A percentile compares a stretch with the other conserved stretches of the same genome.
These are phyloP conservation scores for Athene noctua DNA, from an alignment of 2,113 vertebrate species.

Conservation along the genomic window DNA sequence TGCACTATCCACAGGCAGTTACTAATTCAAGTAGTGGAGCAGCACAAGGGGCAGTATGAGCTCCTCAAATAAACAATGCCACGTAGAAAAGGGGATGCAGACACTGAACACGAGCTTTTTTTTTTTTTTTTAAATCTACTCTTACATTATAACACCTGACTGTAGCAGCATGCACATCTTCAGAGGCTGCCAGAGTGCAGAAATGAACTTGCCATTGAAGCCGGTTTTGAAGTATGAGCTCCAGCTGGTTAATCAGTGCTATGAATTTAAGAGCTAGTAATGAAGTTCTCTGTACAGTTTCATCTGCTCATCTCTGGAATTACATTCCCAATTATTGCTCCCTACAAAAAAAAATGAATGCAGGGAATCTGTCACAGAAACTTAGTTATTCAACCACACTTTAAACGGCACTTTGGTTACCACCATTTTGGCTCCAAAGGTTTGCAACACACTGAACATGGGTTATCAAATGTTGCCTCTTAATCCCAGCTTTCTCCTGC, in stretches of 20 bases:
- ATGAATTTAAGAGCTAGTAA: background rate
- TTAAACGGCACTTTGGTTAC: background rate
- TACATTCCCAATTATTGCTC: rapidly evolving
- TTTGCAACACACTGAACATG: background rate
- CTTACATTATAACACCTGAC: background rate
- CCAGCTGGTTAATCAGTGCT: background rate
- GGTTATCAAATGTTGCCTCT: background rate
- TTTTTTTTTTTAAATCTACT: background rate
- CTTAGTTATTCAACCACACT: background rate
- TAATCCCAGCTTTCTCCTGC: background rate
- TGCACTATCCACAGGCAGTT: background rate
- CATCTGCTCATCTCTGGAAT: background rate
- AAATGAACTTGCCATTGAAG: background rate
- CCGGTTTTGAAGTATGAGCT: background rate
- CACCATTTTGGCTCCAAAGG: background rate
- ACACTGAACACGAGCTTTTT: background rate
- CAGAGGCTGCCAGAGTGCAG: background rate
- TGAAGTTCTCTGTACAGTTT: background rate
- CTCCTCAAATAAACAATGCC: background rate
- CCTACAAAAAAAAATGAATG: background rate
- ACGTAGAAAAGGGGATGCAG: background rate
- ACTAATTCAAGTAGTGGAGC: background rate
- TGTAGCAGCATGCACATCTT: background rate
- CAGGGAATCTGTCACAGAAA: background rate
- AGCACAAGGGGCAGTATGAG: background rate